A percentile compares a stretch with the other conserved stretches of the same genome.
phyloP scores from a whole-genome alignment of 2,113 vertebrate species.

The Sphyrna mokarran region DNA sequence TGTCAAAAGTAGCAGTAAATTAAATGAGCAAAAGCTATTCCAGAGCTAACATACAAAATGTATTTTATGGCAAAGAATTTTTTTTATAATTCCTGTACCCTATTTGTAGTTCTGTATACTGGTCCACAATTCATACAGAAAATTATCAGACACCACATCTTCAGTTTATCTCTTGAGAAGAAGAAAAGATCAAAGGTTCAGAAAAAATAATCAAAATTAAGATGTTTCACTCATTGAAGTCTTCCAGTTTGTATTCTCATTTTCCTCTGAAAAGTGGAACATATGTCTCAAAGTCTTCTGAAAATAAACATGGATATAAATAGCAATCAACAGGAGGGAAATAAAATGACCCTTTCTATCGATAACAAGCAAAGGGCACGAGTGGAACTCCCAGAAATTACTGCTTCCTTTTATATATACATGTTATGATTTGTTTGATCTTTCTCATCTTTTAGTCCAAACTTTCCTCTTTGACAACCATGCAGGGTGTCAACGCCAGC shows the following conservation, averaged over 20 bases:
- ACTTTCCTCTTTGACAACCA: not conserved
- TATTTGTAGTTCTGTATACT: not conserved
- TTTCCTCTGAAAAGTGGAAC: constrained; percentile 3
- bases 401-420: not conserved
- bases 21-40: not conserved
- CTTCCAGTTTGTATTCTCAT: not conserved
- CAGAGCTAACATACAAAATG: not conserved
- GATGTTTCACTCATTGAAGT: not conserved
- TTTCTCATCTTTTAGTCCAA: not conserved
- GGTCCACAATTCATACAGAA: not conserved
- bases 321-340: constrained; percentile 21
- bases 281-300: constrained; percentile 12
- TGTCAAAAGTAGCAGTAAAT: not conserved
- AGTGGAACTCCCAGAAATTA: constrained; percentile 14
- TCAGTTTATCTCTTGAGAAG: not conserved
- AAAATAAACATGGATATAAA: constrained; percentile 23
- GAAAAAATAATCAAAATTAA: constrained; percentile 10
- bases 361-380: no score
- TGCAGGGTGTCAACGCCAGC: not conserved
- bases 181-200: not conserved
- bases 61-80: not conserved
- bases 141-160: not conserved
- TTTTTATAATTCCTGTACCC: no score
- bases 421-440: not conserved
- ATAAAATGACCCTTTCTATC: not conserved